Percentiles rank a stretch among this genome's conserved stretches.
phyloP scores from a whole-genome alignment of 2,888 invertebrate genomes.

The Chymomyza amoena region DNA sequence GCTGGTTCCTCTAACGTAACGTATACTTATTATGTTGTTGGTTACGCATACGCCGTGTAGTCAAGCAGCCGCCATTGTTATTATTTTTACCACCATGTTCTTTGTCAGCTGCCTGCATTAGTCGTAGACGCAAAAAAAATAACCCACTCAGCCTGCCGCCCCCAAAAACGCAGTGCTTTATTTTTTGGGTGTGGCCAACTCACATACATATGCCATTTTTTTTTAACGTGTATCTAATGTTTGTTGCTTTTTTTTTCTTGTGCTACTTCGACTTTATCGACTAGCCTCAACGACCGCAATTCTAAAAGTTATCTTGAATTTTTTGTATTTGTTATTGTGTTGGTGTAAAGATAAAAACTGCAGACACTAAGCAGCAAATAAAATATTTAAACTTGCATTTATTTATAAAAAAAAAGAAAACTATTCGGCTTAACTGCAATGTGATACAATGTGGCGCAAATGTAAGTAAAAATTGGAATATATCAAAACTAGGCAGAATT shows the following conservation, averaged over 20 bases:
- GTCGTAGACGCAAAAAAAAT: background rate
- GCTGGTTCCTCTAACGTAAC: conserved; percentile 11
- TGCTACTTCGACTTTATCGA: conserved; percentile 1
- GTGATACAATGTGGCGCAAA: background rate
- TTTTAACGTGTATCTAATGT: background rate
- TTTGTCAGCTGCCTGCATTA: background rate
- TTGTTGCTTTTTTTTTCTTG: conserved; percentile 7
- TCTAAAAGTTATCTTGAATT: conserved; percentile 19
- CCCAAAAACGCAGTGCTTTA: no score
- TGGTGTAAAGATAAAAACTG: conserved; percentile 14
- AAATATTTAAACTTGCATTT: background rate
- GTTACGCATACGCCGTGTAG: conserved; percentile 49
- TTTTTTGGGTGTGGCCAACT: background rate
- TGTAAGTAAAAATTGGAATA: background rate
- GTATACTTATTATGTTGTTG: conserved; percentile 48
- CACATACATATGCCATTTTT: background rate
- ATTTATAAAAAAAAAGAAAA: background rate
- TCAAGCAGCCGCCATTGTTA: background rate
- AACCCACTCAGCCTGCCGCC: background rate
- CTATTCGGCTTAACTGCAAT: background rate
- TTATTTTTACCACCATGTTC: background rate
- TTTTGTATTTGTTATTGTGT: conserved; percentile 9
- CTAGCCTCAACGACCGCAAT: conserved; percentile 26
- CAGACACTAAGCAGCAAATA: background rate
- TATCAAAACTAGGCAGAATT: no score